Conservation (phyloP, 2,797 vertebrate species). For the Hyperoplus lanceolatus region DNA sequence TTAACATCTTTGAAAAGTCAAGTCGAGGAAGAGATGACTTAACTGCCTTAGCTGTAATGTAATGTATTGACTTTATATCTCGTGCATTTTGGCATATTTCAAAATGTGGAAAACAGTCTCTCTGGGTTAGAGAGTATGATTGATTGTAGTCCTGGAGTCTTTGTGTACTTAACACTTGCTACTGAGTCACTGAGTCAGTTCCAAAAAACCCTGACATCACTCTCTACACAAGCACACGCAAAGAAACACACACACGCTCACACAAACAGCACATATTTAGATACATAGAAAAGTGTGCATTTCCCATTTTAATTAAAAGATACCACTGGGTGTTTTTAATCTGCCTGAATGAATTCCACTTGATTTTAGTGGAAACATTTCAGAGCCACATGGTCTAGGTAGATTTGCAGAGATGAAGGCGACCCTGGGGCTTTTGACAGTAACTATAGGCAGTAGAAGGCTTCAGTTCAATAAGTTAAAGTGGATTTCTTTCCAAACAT, state of each 20-base stretch:
- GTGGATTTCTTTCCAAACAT: conserved; percentile 26
- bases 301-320: conserved; percentile 8
- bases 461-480: conserved; percentile 23
- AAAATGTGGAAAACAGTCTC: conserved; percentile 6
- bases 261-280: neutral
- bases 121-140: neutral
- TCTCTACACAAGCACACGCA: conserved; percentile 21
- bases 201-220: conserved; percentile 24
- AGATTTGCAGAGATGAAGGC: neutral
- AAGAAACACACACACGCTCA: neutral
- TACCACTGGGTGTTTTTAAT: neutral
- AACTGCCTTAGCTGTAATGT: neutral
- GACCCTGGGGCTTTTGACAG: neutral
- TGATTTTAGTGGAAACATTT: neutral
- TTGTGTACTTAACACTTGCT: conserved; percentile 6
- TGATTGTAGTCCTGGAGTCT: neutral
- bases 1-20: neutral
- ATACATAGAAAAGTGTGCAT: neutral
- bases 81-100: neutral
- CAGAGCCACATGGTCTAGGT: neutral
- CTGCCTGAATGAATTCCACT: neutral
- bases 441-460: neutral
- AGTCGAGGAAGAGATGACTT: neutral
- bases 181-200: conserved; percentile 1
- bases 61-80: neutral